Conservation (phyloP, 2,113 vertebrate species). For the Phylloscopus whistleri region DNA sequence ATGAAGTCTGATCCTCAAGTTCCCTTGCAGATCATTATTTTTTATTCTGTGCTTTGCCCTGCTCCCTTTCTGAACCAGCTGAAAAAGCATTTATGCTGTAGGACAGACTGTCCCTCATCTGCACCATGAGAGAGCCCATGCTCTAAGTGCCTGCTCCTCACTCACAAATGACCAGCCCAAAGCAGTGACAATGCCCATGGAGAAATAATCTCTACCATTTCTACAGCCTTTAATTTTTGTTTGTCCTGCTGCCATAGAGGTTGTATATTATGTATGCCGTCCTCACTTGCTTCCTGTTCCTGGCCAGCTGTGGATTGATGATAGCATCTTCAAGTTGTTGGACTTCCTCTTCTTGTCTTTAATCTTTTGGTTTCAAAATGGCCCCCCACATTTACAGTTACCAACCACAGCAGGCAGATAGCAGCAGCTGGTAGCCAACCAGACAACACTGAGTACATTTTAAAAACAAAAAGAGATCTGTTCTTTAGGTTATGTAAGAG, state of each 20-base stretch:
- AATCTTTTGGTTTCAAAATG: conserved; percentile 71
- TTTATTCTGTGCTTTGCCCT: not conserved
- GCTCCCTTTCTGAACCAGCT: not conserved
- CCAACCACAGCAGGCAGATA: conserved; percentile 61
- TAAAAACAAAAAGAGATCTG: conserved; percentile 16
- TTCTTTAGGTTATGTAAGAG: conserved; percentile 20
- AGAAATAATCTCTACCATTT: not conserved
- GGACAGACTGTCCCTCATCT: not conserved
- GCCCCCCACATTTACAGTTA: conserved; percentile 60
- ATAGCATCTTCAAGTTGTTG: conserved; percentile 77
- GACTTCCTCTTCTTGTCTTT: conserved; percentile 78
- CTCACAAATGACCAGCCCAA: not conserved
- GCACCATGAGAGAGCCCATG: not conserved
- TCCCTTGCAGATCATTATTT: not conserved
- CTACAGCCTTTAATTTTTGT: not conserved
- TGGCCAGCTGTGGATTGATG: conserved; percentile 73
- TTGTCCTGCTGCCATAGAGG: not conserved
- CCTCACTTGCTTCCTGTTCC: conserved; percentile 71
- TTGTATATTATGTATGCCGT: conserved; percentile 27
- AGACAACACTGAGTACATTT: not conserved
- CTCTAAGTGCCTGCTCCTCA: not conserved
- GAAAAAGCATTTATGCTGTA: not conserved
- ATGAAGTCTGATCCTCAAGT: not conserved
- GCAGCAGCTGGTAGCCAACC: conserved; percentile 35
- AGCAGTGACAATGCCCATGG: not conserved